Percentiles rank a stretch among this genome's conserved stretches.
Conservation (phyloP, 2,888 invertebrate species). For the Rhingia campestris region DNA sequence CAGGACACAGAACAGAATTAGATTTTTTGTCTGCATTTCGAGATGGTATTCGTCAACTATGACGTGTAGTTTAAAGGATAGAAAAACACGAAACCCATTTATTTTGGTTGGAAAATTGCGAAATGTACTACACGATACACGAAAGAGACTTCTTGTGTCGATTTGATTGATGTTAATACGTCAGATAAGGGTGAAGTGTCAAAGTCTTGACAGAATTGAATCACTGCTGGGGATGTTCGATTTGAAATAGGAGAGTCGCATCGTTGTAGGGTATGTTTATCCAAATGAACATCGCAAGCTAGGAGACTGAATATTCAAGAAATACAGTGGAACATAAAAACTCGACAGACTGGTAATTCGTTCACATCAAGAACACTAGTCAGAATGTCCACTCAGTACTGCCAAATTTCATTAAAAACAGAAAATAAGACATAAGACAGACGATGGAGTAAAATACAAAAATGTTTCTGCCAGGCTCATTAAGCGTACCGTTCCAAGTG, state of each 20-base stretch:
- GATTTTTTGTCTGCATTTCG: slow-evolving; percentile 32
- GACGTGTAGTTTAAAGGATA: slow-evolving; percentile 26
- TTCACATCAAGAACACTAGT: too few relatives aligned
- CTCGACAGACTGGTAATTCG: too few relatives aligned
- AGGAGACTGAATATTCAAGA: neutral
- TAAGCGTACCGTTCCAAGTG: too few relatives aligned
- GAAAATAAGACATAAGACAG: too few relatives aligned
- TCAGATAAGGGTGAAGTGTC: slow-evolving; percentile 14
- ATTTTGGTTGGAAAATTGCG: slow-evolving; percentile 8
- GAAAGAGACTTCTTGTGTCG: slow-evolving; percentile 4
- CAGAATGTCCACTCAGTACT: too few relatives aligned
- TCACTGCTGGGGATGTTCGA: neutral
- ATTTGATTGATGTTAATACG: neutral
- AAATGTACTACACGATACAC: slow-evolving; percentile 7
- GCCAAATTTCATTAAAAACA: too few relatives aligned
- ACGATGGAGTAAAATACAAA: too few relatives aligned
- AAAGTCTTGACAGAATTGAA: neutral
- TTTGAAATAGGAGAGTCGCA: neutral
- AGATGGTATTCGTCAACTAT: slow-evolving; percentile 45
- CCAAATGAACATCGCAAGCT: neutral
- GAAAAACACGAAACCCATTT: slow-evolving; percentile 42
- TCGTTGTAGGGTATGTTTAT: neutral
- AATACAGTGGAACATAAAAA: too few relatives aligned
- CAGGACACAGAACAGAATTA: slow-evolving; percentile 22
- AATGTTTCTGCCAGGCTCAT: too few relatives aligned